Evolutionary conservation across 1,140 invertebrate species (phyloP), one percentile per base, ranked within the genome.

Genomic region (Papilio glaucus): DNA sequence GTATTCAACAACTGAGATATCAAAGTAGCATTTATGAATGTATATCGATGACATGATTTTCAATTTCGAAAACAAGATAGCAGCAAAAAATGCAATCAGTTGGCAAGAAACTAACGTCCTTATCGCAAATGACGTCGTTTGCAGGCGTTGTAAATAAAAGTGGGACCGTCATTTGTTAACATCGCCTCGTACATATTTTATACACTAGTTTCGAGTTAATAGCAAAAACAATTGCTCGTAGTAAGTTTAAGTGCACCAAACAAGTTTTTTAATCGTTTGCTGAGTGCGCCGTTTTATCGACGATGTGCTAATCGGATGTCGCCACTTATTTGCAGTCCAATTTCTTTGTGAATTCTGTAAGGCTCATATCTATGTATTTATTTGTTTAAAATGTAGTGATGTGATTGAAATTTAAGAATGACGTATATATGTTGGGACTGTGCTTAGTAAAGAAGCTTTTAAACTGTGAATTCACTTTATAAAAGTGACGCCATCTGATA

Each of bases 111-210:
- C 18, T 21, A 18, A 49, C 45, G 45, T 49, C 45, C 45, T 53
- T 53, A 53, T 53, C 49, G 49, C 49, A 53, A 53, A 53, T 53
- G 49, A 53, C 49, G 49, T 53, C 49, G 21, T 53, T 53, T 53
- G 49, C 49, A 26, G 49, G 49, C 49, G 49, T 53, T 53, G 42
- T 45, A 10, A 53, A 53, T 53, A 53, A 53, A 53, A 24, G 18
- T 53, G 49, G 18, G 10, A 24, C 7, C 15, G 21, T 53, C 49
- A 53, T 53, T 53, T 53, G 18, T 53, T 53, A 53, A 15, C 18
- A 18, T 7, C 15, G 21, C 12, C 18, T 53, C 49, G 49, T 24
- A 53, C 18, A 53, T 53, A 53, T 53, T 53, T 49, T 53, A 53
- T 12, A 53, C 49, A 53, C 18, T 53, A 53, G 18, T 53, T 53